phyloP scores from a whole-genome alignment of 1,140 invertebrate species.

The Cherax quadricarinatus region DNA sequence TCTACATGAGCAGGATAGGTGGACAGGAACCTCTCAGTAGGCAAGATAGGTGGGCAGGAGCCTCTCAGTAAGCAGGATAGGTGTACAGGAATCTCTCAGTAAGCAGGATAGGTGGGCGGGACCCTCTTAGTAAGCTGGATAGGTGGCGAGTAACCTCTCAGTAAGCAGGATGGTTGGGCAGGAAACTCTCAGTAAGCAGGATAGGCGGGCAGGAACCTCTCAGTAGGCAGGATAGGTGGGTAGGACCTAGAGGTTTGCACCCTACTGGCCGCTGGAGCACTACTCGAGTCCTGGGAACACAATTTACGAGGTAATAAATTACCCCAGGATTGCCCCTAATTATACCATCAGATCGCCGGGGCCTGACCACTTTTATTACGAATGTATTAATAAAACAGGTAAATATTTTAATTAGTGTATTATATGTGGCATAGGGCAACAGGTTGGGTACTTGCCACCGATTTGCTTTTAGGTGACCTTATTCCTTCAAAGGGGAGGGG shows the following conservation, averaged over 20 bases:
- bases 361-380: constrained; percentile 34
- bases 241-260: background rate
- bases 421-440: constrained; percentile 13
- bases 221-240: background rate
- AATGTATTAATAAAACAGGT: constrained; percentile 34
- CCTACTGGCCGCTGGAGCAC: constrained; percentile 14
- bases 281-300: background rate
- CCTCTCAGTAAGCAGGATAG: too few species aligned
- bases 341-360: constrained; percentile 37
- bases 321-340: constrained; percentile 14
- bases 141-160: too few species aligned
- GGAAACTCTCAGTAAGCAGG: too few species aligned
- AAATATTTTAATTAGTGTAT: constrained; percentile 18
- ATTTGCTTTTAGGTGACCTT: background rate
- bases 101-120: too few species aligned
- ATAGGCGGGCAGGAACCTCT: background rate
- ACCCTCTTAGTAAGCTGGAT: too few species aligned
- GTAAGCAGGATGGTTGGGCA: too few species aligned
- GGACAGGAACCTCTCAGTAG: too few species aligned
- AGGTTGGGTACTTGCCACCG: background rate
- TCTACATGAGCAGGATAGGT: too few species aligned
- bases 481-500: too few species aligned
- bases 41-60: too few species aligned
- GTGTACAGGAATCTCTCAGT: background rate
- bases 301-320: constrained; percentile 39